phyloP scores from a whole-genome alignment of 2,888 invertebrate species.

The Hyles lineata region DNA sequence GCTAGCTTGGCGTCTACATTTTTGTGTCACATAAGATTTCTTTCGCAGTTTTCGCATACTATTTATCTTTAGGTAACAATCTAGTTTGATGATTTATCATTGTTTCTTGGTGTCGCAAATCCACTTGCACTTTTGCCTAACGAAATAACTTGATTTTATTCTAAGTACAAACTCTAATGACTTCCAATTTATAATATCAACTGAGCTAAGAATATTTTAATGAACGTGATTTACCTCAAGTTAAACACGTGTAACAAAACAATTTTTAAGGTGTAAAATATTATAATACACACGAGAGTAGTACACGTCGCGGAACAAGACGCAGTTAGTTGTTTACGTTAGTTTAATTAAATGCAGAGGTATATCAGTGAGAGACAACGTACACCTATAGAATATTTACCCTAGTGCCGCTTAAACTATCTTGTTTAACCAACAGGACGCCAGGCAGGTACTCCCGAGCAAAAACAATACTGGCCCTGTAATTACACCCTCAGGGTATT shows the following conservation, averaged over 20 bases:
- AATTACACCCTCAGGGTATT: conserved; percentile 45
- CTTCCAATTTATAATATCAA: no score
- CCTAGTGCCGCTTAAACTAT: conserved; percentile 43
- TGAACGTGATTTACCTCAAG: no score
- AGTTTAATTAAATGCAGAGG: conserved; percentile 54
- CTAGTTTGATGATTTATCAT: no score
- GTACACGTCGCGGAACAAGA: neutral
- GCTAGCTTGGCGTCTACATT: no score
- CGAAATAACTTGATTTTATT: no score
- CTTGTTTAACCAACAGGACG: conserved; percentile 31
- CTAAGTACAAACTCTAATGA: no score
- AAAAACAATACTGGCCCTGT: conserved; percentile 43
- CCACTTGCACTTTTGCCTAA: no score
- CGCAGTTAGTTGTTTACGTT: conserved; percentile 44
- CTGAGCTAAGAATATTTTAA: no score
- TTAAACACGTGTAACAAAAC: neutral
- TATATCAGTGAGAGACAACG: conserved; percentile 38
- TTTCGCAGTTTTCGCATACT: no score
- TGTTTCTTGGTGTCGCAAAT: no score
- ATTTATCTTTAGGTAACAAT: no score
- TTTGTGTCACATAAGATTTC: no score
- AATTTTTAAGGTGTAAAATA: neutral
- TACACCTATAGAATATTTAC: conserved; percentile 41
- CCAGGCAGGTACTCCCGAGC: conserved; percentile 19
- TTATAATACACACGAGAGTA: neutral